Evolutionary conservation across 2,797 vertebrate species (phyloP), one percentile per base, ranked within the genome.

Genomic region (Masticophis lateralis): DNA sequence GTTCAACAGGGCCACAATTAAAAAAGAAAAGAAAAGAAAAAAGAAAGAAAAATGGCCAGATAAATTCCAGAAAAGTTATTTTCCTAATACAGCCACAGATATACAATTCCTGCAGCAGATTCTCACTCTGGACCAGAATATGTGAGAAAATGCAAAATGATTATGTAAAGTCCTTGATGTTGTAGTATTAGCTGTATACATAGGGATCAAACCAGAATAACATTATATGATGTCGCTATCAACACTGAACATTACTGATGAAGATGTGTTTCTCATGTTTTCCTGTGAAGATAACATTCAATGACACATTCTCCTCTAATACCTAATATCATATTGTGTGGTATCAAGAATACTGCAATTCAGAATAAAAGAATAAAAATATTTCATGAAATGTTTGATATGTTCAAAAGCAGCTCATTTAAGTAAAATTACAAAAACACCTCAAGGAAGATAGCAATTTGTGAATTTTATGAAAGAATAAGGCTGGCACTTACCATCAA

Each of bases 401-500:
- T 20, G 18, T 55, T 61, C 8, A 57, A 13, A 87, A 63, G 4
- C 2, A 92, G 10, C n/a, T 89, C 7, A 47, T 88, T 59, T 86
- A 20, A 57, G 16, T 79, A 66, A 90, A 56, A 90, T 14, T 22
- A 22, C n/a, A 28, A 43, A 88, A 43, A n/a, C 51, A 61, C 2
- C 9, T 61, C 56, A 61, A 66, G 22, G n/a, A 92, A 69, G 59
- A 55, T 18, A 87, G 8, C 51, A 87, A 69, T 94, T 13, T 69
- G 90, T 69, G 53, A 47, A 93, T 95, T 12, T 25, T 18, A 28
- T n/a, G 66, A 93, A 96, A 18, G 1, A 89, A 37, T 14, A 47
- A 18, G 51, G 27, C 61, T 16, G 32, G 61, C 91, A 92, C 98
- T 97, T 97, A 99, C 99, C 99, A 99, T 99, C 55, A 99, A 98